These are phyloP conservation scores for Dryomyza anilis DNA, from an alignment of 2,888 invertebrate species.

Conservation along the genomic window DNA sequence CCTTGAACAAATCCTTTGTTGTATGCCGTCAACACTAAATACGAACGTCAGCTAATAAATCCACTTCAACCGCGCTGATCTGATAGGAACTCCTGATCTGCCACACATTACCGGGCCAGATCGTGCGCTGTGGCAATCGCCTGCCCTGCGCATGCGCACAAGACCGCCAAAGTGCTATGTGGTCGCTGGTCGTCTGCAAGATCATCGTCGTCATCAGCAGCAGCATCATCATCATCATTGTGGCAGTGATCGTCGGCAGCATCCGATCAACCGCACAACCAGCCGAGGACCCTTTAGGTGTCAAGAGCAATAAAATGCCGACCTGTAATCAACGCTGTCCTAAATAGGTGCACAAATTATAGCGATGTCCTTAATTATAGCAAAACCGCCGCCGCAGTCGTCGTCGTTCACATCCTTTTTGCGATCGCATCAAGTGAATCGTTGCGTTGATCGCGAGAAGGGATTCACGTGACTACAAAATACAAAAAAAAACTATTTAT, in stretches of 20 bases:
- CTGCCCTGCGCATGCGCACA: slow-evolving; percentile 11
- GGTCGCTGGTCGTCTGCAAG: no score
- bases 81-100: slow-evolving; percentile 38
- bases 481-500: no score
- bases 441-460: neutral
- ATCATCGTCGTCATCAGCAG: slow-evolving; percentile 34
- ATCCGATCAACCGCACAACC: slow-evolving; percentile 31
- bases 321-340: slow-evolving; percentile 62
- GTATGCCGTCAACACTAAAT: slow-evolving; percentile 59
- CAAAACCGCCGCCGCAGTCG: slow-evolving; percentile 52
- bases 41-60: slow-evolving; percentile 60
- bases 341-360: slow-evolving; percentile 62
- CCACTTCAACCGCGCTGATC: slow-evolving; percentile 50
- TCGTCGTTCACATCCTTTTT: slow-evolving; percentile 21
- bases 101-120: slow-evolving; percentile 29
- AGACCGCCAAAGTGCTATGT: no score
- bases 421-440: no score
- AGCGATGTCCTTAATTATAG: slow-evolving; percentile 61
- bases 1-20: slow-evolving; percentile 46
- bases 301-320: slow-evolving; percentile 62
- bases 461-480: slow-evolving; percentile 25
- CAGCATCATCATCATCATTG: slow-evolving; percentile 17
- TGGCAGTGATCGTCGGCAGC: neutral
- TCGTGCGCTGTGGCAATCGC: slow-evolving; percentile 32
- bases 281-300: slow-evolving; percentile 59